Evolutionary conservation across 2,797 vertebrate species (phyloP).

Genomic region (Micromesistius poutassou): DNA sequence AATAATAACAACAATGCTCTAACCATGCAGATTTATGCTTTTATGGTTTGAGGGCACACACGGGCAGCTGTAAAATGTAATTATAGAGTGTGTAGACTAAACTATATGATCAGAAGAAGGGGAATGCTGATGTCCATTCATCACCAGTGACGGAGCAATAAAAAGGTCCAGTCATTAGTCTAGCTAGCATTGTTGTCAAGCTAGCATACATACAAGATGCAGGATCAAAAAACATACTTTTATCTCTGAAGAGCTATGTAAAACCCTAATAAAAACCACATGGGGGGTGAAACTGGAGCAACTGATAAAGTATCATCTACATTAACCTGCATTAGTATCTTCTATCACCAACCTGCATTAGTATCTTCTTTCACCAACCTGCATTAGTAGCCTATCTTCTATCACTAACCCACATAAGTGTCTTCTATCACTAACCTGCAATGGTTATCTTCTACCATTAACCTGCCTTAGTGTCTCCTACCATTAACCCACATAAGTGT

Average conservation of each 20-base stretch:
- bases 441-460: too few species aligned
- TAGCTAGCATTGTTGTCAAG: background rate
- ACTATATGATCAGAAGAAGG: background rate
- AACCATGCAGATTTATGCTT: background rate
- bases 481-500: too few species aligned
- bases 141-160: background rate
- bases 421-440: too few species aligned
- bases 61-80: background rate
- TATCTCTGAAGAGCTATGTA: background rate
- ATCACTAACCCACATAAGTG: too few species aligned
- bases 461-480: too few species aligned
- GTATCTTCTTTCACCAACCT: too few species aligned
- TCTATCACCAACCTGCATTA: too few species aligned
- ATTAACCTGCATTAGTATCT: too few species aligned
- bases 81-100: background rate
- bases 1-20: background rate
- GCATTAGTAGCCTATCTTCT: too few species aligned
- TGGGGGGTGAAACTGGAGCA: background rate
- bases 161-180: background rate
- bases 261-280: background rate
- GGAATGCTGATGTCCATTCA: background rate
- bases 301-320: background rate
- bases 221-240: background rate
- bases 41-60: background rate
- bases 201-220: background rate